Evolutionary conservation across 2,113 vertebrate genomes (phyloP), one percentile per base, ranked within the genome.

Genomic region (Nesogale talazaci): DNA sequence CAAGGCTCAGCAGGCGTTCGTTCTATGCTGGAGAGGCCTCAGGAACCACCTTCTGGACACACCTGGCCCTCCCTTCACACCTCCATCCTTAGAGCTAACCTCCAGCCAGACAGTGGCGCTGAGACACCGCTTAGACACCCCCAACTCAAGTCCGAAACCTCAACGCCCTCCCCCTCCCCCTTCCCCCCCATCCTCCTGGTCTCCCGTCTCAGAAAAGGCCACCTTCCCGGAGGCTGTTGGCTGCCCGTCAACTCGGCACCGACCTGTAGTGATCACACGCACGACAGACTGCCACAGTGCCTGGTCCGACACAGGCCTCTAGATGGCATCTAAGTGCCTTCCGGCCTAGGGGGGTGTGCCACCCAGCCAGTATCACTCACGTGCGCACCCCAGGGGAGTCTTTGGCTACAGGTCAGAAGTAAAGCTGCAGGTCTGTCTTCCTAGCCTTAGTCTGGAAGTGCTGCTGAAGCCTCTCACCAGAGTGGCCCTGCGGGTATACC

Each of bases 1-100:
- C 6, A 0, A 4, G 0, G 46, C n/a, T 22, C 29, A 4, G 2
- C 0, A 23, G 52, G 22, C n/a, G 1, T 38, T 27, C n/a, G 1
- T 38, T 27, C 61, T 16, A 10, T 0, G 2, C 59, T 0, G 9
- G 34, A 34, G 29, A 22, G 4, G 0, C 80, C 40, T 9, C 14
- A 1, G 2, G 23, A 11, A 1, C 56, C 29, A 27, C 61, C 59
- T n/a, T 19, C 57, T 17, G 0, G 19, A 19, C 89, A n/a, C 4
- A 11, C 7, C 57, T 3, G 72, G 7, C 77, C 22, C 38, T 74
- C 61, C 56, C 25, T 57, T 46, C 74, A 29, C 74, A 93, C 74
- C 72, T 80, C 56, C 56, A 27, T 27, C 61, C 85, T 23, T 0
- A 17, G 40, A 40, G 52, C 52, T 42, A 22, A 34, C 7, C 3